phyloP scores from a whole-genome alignment of 2,113 vertebrate genomes.

The Antennarius striatus region DNA sequence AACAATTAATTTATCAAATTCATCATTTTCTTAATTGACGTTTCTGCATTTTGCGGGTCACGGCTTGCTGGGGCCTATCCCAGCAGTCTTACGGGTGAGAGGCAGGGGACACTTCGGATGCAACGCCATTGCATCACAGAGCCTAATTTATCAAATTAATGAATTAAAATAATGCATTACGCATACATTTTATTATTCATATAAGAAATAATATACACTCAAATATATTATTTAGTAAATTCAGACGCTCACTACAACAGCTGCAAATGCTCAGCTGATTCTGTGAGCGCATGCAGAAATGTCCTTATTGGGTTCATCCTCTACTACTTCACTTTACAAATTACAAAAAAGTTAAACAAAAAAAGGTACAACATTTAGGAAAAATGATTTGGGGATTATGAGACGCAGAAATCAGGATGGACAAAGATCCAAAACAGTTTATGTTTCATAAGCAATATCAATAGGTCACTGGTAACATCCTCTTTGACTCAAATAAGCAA shows the following conservation, averaged over 20 bases:
- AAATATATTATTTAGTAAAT: neutral
- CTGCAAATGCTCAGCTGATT: neutral
- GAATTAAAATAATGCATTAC: no score
- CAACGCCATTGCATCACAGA: no score
- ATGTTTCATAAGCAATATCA: neutral
- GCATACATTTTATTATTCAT: no score
- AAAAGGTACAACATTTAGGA: neutral
- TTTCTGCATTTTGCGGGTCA: no score
- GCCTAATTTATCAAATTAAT: no score
- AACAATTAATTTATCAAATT: no score
- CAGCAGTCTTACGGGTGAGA: no score
- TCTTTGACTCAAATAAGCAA: neutral
- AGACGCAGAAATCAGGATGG: neutral
- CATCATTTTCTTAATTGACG: no score
- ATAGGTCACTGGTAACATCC: neutral
- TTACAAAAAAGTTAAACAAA: neutral
- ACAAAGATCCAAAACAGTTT: no score
- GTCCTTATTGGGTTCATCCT: constrained; percentile 1
- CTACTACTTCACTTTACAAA: neutral
- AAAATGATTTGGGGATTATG: neutral
- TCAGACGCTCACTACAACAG: neutral
- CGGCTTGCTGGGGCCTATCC: no score
- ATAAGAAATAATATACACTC: no score
- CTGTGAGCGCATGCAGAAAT: neutral
- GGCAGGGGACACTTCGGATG: no score